Base-by-base conservation (phyloP, 2,888 invertebrate genomes). In the Oxystoma pomonae region DNA sequence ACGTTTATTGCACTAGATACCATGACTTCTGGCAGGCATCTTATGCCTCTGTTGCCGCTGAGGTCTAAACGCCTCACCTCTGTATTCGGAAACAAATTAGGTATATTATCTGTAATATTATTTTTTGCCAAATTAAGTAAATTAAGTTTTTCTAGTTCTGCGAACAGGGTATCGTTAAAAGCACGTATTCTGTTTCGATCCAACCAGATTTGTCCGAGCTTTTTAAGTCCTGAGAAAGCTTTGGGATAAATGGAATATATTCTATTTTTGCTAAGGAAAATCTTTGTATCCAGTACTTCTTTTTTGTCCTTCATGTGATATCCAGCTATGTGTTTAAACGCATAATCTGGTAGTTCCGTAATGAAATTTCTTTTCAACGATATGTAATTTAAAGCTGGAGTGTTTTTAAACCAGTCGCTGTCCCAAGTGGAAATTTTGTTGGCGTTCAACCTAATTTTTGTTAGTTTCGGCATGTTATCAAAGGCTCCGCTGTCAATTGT, bases 351-450 rank as follows among this genome's bases (percentile, higher is more conserved):
- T 51, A 79, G 61, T n/a, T 61, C 60, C 9, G 62, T 62, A 20
- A 78, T 64, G 21, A 65, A 63, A 64, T 79, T 79, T 59, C 74
- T 71, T 62, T 75, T 74, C 19, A 77, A 69, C 7, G 71, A 75
- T 19, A 78, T 21, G 2, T 70, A 68, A 1, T 68, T 69, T 5
- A 79, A 62, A 51, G 67, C 69, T 0, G 79, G 78, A 49, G 73
- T 73, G 56, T 75, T 72, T 53, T 64, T 64, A 61, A 79, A 78
- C 78, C 78, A 79, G 3, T 74, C 68, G 5, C 67, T 58, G 59
- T 77, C 74, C 77, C 76, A 77, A 12, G 21, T 60, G 2, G 69
- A 58, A 2, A 79, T 65, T 59, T 68, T 68, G 63, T 79, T 79
- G 51, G 69, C 63, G 63, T 77, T 77, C 21, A 79, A 63, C 58